These are phyloP conservation scores for Catonia carolina DNA, from an alignment of 2,888 invertebrate genomes.

Conservation along the genomic window DNA sequence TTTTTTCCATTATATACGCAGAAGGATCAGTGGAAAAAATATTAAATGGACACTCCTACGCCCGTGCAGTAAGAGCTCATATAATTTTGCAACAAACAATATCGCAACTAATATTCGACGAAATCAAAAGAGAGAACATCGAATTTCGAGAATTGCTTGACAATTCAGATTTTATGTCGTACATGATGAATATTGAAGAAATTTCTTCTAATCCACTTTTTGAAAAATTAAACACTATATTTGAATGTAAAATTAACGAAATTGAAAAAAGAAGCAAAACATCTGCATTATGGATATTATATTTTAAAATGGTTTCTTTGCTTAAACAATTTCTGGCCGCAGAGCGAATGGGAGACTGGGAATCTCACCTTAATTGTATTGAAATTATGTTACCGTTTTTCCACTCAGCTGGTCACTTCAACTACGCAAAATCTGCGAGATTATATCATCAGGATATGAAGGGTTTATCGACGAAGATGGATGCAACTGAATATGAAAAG, in stretches of 20 bases:
- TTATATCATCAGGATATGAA: slow-evolving; percentile 41
- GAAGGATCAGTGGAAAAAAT: slow-evolving; percentile 36
- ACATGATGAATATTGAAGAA: background rate
- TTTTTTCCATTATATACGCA: slow-evolving; percentile 35
- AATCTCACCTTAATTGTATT: slow-evolving; percentile 36
- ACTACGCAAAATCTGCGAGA: slow-evolving; percentile 39
- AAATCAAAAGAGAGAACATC: background rate
- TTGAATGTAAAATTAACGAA: background rate
- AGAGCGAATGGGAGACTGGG: slow-evolving; percentile 37
- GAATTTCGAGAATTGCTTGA: background rate
- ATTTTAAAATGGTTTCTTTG: slow-evolving; percentile 36
- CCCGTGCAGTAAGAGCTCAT: slow-evolving; percentile 36
- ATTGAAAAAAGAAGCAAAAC: slow-evolving; percentile 18
- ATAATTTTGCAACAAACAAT: slow-evolving; percentile 33
- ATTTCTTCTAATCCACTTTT: background rate
- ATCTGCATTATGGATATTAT: slow-evolving; percentile 34
- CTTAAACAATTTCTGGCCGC: slow-evolving; percentile 37
- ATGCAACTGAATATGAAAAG: slow-evolving; percentile 30
- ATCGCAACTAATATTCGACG: slow-evolving; percentile 2
- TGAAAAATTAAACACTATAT: background rate
- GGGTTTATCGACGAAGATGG: slow-evolving; percentile 32
- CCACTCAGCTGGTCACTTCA: slow-evolving; percentile 39
- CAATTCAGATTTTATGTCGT: no score
- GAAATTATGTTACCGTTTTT: slow-evolving; percentile 39
- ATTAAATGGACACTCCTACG: slow-evolving; percentile 37